Base-by-base conservation (phyloP, 1,140 invertebrate species). In the Fopius arisanus region DNA sequence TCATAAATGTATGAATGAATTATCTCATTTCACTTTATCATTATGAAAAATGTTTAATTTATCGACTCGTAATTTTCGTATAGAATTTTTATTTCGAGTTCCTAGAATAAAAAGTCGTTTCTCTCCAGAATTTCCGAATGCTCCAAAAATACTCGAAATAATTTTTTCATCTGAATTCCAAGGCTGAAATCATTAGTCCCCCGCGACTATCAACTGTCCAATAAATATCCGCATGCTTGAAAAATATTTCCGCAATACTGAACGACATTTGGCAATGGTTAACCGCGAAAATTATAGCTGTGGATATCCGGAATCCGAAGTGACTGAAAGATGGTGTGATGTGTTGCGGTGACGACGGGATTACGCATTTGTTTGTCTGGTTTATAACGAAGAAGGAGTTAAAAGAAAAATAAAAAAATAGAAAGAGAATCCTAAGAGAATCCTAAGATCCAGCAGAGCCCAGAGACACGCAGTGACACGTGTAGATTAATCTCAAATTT, bases 391-490 rank as follows among this genome's bases (percentile, higher is more conserved):
- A 16, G 31, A 70, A 5, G 37, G 41, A 67, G 71, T 77, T 65
- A 76, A 72, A 78, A 54, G 78, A 75, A 63, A 77, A 67, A 72
- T 41, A 70, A 62, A 73, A 66, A 79, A 65, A 68, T 74, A 78
- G 66, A 71, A 54, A 67, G 54, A 67, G 76, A 71, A 72, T 68
- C n/a, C n/a, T n/a, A n/a, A 68, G 79, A 79, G 81, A 83, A 83
- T 79, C 73, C 79, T 79, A 78, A 83, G 83, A 78, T 68, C 79
- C 73, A 77, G 75, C 83, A 84, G 81, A 82, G 74, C 77, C 72
- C 72, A 65, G 78, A 83, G 83, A 84, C 81, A 84, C 78, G 83
- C 77, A 79, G 80, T 80, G 84, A 87, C 86, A 87, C 83, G 85
- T 87, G 87, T 87, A 87, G 80, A 78, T 79, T 80, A 76, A 82